phyloP scores from a whole-genome alignment of 92 coral and sea anemone genomes.

The Porites lobata region DNA sequence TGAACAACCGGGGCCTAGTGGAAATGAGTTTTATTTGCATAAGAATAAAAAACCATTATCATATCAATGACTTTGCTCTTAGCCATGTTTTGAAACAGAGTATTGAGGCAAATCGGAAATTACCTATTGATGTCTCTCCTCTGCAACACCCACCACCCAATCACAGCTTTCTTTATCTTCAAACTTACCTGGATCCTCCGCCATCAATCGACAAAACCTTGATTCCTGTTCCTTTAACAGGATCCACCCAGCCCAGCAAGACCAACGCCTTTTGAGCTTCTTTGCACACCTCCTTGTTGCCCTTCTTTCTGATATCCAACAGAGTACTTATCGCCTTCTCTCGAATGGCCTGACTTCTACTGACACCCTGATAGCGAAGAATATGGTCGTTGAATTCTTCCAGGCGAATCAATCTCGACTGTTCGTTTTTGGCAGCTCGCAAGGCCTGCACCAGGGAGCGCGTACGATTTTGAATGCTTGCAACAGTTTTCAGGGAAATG shows the following conservation, averaged over 20 bases:
- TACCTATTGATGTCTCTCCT: too few relatives aligned
- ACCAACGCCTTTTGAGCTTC: conserved; percentile 88
- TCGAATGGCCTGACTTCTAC: conserved; percentile 90
- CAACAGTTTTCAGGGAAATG: conserved; percentile 81
- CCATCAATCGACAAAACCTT: conserved; percentile 95
- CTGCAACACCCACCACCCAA: too few relatives aligned
- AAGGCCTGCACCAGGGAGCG: conserved; percentile 87
- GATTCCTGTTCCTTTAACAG: conserved; percentile 91
- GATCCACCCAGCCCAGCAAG: conserved; percentile 92
- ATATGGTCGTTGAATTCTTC: conserved; percentile 91
- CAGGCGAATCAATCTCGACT: conserved; percentile 83
- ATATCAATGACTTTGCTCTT: too few relatives aligned
- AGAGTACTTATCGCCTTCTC: conserved; percentile 79
- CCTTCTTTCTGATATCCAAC: conserved; percentile 70
- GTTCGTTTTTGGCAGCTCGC: conserved; percentile 85
- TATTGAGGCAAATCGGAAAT: too few relatives aligned
- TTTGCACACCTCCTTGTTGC: conserved; percentile 77
- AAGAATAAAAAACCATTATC: too few relatives aligned
- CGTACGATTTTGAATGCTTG: conserved; percentile 94
- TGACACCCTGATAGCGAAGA: conserved; percentile 80
- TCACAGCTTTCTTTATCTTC: too few relatives aligned
- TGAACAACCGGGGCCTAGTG: too few relatives aligned
- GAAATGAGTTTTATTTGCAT: too few relatives aligned
- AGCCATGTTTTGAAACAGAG: too few relatives aligned
- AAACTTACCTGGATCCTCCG: conserved; percentile 92